phyloP scores from a whole-genome alignment of 2,797 vertebrate genomes.

The Xyrichtys novacula region DNA sequence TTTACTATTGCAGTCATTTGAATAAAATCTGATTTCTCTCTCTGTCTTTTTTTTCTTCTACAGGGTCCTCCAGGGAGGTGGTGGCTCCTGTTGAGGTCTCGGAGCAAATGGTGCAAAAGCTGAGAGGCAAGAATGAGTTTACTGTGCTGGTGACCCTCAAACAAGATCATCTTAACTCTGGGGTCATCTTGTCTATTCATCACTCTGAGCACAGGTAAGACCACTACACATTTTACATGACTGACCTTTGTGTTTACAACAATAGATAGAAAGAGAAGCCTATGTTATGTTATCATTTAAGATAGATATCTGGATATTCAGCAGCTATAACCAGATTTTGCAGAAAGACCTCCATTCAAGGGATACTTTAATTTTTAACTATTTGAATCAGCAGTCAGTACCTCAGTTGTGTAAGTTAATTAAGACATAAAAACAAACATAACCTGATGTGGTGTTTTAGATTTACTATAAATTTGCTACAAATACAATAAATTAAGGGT shows the following conservation, averaged over 20 bases:
- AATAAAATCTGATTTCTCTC: constrained; percentile 21
- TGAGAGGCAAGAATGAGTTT: constrained; percentile 95
- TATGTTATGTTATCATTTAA: neutral
- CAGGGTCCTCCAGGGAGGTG: constrained; percentile 92
- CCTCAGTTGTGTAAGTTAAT: no score
- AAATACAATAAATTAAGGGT: no score
- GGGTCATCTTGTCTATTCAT: constrained; percentile 96
- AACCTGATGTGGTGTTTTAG: no score
- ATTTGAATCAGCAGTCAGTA: no score
- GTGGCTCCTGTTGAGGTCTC: constrained; percentile 89
- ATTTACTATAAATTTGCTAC: no score
- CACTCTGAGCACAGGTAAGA: constrained; percentile 93
- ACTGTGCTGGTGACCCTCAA: constrained; percentile 93
- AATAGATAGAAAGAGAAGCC: neutral
- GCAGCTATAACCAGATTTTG: no score
- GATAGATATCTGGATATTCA: no score
- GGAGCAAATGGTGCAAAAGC: constrained; percentile 91
- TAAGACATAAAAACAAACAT: no score
- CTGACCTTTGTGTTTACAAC: neutral
- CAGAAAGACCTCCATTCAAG: no score
- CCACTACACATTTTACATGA: neutral
- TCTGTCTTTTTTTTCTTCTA: constrained; percentile 37
- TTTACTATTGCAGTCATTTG: constrained; percentile 5
- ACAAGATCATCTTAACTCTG: constrained; percentile 95
- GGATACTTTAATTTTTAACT: no score